Percentiles rank a stretch among this genome's conserved stretches.
phyloP scores from a whole-genome alignment of 2,113 vertebrate genomes.

The Cephalopterus ornatus region DNA sequence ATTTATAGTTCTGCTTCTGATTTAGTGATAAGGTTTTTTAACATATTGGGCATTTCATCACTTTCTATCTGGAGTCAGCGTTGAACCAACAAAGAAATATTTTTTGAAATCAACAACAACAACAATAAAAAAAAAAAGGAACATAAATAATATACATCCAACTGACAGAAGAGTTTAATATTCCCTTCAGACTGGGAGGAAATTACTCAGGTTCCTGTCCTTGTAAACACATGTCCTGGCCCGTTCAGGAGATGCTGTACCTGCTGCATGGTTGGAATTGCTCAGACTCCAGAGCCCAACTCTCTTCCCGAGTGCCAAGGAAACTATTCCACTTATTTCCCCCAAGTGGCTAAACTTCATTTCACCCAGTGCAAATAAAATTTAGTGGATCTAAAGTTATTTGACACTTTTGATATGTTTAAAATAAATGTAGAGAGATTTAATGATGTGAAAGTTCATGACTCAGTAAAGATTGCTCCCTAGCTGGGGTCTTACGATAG shows the following conservation, averaged over 20 bases:
- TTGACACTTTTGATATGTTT: constrained; percentile 70
- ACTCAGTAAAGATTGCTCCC: constrained; percentile 71
- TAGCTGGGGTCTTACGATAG: constrained; percentile 63
- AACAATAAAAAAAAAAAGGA: constrained; percentile 65
- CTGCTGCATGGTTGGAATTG: neutral
- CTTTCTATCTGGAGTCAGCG: constrained; percentile 70
- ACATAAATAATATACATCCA: constrained; percentile 69
- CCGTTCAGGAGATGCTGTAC: neutral
- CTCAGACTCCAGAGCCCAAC: neutral
- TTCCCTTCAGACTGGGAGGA: constrained; percentile 58
- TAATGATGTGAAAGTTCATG: constrained; percentile 75
- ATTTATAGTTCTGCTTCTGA: constrained; percentile 78
- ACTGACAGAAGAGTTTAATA: constrained; percentile 74
- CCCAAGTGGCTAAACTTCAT: constrained; percentile 12
- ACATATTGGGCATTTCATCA: constrained; percentile 78
- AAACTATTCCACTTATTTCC: neutral
- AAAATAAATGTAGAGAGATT: constrained; percentile 70
- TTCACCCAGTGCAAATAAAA: constrained; percentile 64
- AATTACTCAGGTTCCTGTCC: constrained; percentile 67
- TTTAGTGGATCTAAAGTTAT: constrained; percentile 57
- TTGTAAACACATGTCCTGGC: constrained; percentile 54
- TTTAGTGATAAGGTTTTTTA: constrained; percentile 80
- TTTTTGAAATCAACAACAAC: constrained; percentile 69
- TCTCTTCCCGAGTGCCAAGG: neutral
- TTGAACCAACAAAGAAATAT: constrained; percentile 76